Evolutionary conservation across 2,797 vertebrate genomes (phyloP).

Genomic region (Phrynocephalus vlangalii): DNA sequence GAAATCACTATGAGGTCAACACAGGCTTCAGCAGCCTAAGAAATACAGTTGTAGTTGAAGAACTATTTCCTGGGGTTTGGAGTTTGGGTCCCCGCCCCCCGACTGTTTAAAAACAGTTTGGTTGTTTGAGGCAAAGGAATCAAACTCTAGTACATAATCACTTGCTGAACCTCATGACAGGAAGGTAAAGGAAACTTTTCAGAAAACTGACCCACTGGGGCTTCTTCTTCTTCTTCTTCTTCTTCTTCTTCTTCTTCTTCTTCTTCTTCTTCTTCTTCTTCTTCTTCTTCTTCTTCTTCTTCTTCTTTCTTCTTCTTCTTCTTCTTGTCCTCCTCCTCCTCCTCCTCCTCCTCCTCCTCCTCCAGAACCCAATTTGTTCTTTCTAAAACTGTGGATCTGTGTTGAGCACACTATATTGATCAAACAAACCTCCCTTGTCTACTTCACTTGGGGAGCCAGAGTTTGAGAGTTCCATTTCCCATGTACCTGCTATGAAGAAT

Average conservation of each 20-base stretch:
- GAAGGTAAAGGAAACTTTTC: constrained; percentile 47
- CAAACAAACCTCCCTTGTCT: background rate
- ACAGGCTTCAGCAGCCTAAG: fast-evolving
- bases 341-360: too few relatives aligned
- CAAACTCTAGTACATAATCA: constrained; percentile 26
- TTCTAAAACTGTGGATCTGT: background rate
- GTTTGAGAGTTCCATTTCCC: too few relatives aligned
- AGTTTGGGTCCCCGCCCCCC: background rate
- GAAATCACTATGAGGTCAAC: background rate
- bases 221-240: background rate
- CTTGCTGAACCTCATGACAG: constrained; percentile 46
- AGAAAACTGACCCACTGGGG: constrained; percentile 54
- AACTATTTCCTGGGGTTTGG: constrained; percentile 41
- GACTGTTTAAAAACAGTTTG: constrained; percentile 5
- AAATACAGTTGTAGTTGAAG: constrained; percentile 54
- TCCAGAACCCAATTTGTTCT: too few relatives aligned
- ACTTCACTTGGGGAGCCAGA: background rate
- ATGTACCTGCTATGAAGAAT: background rate
- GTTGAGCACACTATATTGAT: background rate
- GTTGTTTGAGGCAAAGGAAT: constrained; percentile 53
- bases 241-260: too few relatives aligned
- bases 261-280: too few relatives aligned
- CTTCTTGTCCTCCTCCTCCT: too few relatives aligned
- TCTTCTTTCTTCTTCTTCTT: too few relatives aligned
- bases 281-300: too few relatives aligned